Evolutionary conservation across 1,140 invertebrate species (phyloP).

Genomic region (Eumeta japonica): DNA sequence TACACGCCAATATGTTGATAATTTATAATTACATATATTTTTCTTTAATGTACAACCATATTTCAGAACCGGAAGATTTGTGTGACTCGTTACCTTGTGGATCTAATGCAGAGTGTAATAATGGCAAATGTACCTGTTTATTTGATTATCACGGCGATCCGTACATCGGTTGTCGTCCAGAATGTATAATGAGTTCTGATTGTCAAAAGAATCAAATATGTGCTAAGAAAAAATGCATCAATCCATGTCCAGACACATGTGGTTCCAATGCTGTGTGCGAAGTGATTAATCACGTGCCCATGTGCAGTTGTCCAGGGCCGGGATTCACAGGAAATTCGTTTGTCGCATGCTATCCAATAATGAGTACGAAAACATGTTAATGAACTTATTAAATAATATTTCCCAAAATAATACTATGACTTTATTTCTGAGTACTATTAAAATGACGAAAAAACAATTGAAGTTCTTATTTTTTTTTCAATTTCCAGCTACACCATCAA

Average conservation of each 20-base stretch:
- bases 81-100: conserved; percentile 71
- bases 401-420: neutral
- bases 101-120: conserved; percentile 61
- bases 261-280: conserved; percentile 77
- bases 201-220: conserved; percentile 78
- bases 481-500: conserved; percentile 42
- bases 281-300: conserved; percentile 78
- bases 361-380: too few relatives aligned
- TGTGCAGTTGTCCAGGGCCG: conserved; percentile 67
- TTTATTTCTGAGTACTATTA: neutral
- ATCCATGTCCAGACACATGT: conserved; percentile 85
- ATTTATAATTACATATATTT: conserved; percentile 5
- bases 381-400: conserved; percentile 1
- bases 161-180: conserved; percentile 71
- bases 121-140: conserved; percentile 65
- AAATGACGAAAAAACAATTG: neutral
- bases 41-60: conserved; percentile 36
- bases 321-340: conserved; percentile 64
- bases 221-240: conserved; percentile 75
- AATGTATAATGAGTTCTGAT: conserved; percentile 77
- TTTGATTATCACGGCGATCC: conserved; percentile 69
- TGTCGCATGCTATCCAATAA: conserved; percentile 56
- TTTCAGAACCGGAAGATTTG: conserved; percentile 49
- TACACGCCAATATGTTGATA: conserved; percentile 1
- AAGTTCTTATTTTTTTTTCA: conserved; percentile 34